These are phyloP conservation scores for Melanostoma scalare DNA, from an alignment of 2,888 invertebrate species.

Conservation along the genomic window DNA sequence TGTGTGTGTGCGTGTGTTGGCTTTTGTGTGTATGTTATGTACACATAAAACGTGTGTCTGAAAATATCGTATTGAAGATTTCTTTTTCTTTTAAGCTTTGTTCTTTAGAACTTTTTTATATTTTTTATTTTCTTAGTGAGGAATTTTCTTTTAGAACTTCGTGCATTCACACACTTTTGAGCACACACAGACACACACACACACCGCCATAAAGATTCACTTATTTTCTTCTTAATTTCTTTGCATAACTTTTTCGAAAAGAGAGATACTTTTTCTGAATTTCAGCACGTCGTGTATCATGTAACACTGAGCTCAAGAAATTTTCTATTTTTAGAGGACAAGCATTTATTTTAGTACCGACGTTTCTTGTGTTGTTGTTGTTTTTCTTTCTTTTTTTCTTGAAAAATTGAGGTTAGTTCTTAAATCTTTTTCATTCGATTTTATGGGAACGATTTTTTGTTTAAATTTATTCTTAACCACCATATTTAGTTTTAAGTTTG, in stretches of 20 bases:
- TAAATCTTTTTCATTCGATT: constrained; percentile 10
- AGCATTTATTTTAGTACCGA: constrained; percentile 56
- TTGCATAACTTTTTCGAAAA: constrained; percentile 62
- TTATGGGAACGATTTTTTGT: constrained; percentile 3
- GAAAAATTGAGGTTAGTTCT: constrained; percentile 54
- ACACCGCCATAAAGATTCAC: constrained; percentile 47
- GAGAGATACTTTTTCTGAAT: constrained; percentile 47
- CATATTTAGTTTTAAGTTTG: constrained; percentile 13
- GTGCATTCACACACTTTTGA: constrained; percentile 70
- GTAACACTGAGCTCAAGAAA: constrained; percentile 77
- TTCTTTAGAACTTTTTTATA: constrained; percentile 45
- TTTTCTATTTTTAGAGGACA: constrained; percentile 75
- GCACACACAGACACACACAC: constrained; percentile 30
- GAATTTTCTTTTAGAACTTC: constrained; percentile 48
- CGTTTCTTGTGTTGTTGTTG: not conserved
- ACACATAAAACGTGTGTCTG: constrained; percentile 16
- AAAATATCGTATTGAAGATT: constrained; percentile 3
- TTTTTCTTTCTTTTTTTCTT: constrained; percentile 37
- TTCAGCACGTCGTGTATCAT: constrained; percentile 75
- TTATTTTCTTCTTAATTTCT: constrained; percentile 42
- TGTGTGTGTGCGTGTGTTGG: constrained; percentile 44
- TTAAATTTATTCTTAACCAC: constrained; percentile 27
- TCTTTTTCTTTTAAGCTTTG: constrained; percentile 22
- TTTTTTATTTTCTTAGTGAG: constrained; percentile 4
- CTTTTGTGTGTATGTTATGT: constrained; percentile 41